These are phyloP conservation scores for Ariopsis seemanni DNA, from an alignment of 2,113 vertebrate genomes.

Conservation along the genomic window DNA sequence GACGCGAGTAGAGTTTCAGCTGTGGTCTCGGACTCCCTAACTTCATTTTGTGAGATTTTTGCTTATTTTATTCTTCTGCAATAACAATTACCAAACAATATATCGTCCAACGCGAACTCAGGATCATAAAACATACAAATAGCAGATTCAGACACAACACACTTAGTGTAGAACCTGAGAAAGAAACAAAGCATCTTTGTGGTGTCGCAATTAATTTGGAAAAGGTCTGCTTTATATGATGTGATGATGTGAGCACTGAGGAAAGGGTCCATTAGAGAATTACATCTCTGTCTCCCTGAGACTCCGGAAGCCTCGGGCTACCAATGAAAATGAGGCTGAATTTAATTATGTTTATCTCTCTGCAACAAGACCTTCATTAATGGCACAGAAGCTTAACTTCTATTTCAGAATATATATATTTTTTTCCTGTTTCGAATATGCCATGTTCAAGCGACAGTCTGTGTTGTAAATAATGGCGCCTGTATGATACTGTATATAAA, in stretches of 20 bases:
- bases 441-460: background rate
- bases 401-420: background rate
- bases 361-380: constrained; percentile 24
- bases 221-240: background rate
- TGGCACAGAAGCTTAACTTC: background rate
- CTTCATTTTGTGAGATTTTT: background rate
- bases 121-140: background rate
- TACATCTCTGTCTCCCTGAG: constrained; percentile 26
- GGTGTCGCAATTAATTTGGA: constrained; percentile 6
- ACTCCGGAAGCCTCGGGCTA: constrained; percentile 31
- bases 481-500: background rate
- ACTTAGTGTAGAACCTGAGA: constrained; percentile 1
- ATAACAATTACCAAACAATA: background rate
- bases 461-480: background rate
- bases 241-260: constrained; percentile 35
- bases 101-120: background rate
- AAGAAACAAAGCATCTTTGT: constrained; percentile 1
- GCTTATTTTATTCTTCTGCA: background rate
- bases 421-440: background rate
- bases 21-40: background rate
- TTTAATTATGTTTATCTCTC: constrained; percentile 47
- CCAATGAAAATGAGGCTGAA: constrained; percentile 31
- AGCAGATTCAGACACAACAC: background rate
- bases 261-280: constrained; percentile 37
- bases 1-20: background rate